A percentile compares a stretch with the other conserved stretches of the same genome.
Conservation (phyloP, 2,888 invertebrate genomes). For the Leucophora obtusa region DNA sequence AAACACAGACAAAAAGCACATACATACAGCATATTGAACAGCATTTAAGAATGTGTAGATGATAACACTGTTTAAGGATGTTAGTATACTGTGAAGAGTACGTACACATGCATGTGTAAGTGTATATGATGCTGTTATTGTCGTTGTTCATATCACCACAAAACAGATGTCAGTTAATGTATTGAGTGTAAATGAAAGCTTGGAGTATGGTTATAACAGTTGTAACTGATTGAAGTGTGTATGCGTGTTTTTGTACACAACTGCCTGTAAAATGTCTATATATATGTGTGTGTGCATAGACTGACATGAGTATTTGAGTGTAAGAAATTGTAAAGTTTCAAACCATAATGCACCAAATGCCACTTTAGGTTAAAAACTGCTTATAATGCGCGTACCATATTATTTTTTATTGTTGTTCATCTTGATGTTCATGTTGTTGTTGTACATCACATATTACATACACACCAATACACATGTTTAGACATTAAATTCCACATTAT, state of each 20-base stretch:
- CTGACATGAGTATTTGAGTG: slow-evolving; percentile 1
- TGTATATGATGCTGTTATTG: not conserved
- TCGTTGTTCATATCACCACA: slow-evolving; percentile 48
- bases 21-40: not conserved
- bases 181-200: slow-evolving; percentile 47
- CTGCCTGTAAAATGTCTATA: not conserved
- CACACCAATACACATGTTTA: slow-evolving; percentile 18
- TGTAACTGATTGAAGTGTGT: not conserved
- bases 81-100: too few relatives aligned
- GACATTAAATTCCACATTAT: slow-evolving; percentile 3
- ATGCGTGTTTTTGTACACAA: not conserved
- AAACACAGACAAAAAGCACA: not conserved
- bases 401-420: slow-evolving; percentile 28
- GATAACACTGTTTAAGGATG: slow-evolving; percentile 29
- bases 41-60: slow-evolving; percentile 6
- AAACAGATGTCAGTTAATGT: slow-evolving; percentile 56
- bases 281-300: not conserved
- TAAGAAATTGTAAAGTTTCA: slow-evolving; percentile 11
- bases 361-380: slow-evolving; percentile 43
- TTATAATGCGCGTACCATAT: slow-evolving; percentile 36
- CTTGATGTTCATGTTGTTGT: slow-evolving; percentile 3
- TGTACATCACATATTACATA: slow-evolving; percentile 9
- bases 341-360: slow-evolving; percentile 52
- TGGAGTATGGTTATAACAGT: not conserved
- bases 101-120: not conserved